A percentile compares a stretch with the other conserved stretches of the same genome.
Evolutionary conservation across 2,113 vertebrate genomes (phyloP).

Genomic region (Corythaixoides concolor): DNA sequence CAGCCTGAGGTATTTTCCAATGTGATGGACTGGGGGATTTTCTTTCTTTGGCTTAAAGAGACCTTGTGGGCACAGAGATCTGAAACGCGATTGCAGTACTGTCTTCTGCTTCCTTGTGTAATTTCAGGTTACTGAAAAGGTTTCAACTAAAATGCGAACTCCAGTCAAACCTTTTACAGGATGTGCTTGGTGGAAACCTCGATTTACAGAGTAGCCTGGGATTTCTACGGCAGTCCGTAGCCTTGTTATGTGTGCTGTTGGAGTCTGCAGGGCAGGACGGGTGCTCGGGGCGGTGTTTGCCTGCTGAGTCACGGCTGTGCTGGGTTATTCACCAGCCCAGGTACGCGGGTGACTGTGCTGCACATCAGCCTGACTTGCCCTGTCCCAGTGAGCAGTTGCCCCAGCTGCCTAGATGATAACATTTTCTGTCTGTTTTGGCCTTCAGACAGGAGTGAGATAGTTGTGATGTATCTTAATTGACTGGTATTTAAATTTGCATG

Average conservation of each 20-base stretch:
- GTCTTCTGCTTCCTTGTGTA: not conserved
- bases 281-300: not conserved
- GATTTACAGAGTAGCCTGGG: not conserved
- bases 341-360: accelerated
- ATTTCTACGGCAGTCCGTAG: not conserved
- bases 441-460: not conserved
- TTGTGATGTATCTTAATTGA: not conserved
- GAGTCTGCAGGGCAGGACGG: not conserved
- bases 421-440: not conserved
- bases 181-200: not conserved
- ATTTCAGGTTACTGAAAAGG: no score
- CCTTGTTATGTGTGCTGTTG: no score
- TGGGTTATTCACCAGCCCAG: not conserved
- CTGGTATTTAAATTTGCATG: not conserved
- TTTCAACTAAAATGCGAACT: not conserved
- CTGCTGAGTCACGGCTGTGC: not conserved
- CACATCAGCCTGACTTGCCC: not conserved
- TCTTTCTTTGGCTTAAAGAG: not conserved
- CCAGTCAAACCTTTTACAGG: accelerated
- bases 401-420: not conserved
- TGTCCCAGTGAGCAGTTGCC: not conserved
- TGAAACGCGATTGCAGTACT: accelerated
- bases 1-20: not conserved
- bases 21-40: not conserved
- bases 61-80: no score